Evolutionary conservation across 2,113 vertebrate species (phyloP), one percentile per base, ranked within the genome.

Genomic region (Euleptes europaea): DNA sequence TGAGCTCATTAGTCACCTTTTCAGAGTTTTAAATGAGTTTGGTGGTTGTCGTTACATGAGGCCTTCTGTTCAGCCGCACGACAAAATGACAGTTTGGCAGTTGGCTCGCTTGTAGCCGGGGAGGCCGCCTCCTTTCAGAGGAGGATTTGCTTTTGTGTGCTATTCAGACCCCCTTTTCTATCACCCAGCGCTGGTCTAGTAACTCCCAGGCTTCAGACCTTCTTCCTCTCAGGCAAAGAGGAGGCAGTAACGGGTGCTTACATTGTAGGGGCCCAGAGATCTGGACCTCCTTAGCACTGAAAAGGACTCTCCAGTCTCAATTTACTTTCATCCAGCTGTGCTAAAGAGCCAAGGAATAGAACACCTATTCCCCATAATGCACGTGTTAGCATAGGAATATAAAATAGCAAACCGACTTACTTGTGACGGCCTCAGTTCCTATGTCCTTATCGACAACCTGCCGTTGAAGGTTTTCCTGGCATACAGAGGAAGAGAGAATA

Each of bases 1-100:
- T 95, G 94, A 96, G 93, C 95, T 97, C 95, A 96, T 97, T 97
- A 97, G 96, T 96, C 93, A 95, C 96, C 96, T 96, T 96, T 97
- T 96, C 95, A 97, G 94, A 96, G 94, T 95, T 95, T 63, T 93
- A 95, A 97, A 96, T 95, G 95, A 96, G 95, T 94, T 96, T 91
- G 92, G 93, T 66, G 89, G 95, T 95, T 96, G 93, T 96, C 94
- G 93, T 95, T 97, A 95, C 94, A 86, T 1, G 86, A 28, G 84
- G 93, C 91, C 94, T 94, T 95, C 93, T 96, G 95, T 95, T 96
- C 84, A 79, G 63, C 73, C 0, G 85, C 90, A 5, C 0, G 79
- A 90, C 89, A 78, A 74, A 90, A 93, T 96, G 94, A 93, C 31
- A 23, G 93, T 93, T 92, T 38, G 80, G 94, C 19, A 49, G 93